Evolutionary conservation across 2,113 vertebrate genomes (phyloP).

Genomic region (Hippoglossus stenolepis): DNA sequence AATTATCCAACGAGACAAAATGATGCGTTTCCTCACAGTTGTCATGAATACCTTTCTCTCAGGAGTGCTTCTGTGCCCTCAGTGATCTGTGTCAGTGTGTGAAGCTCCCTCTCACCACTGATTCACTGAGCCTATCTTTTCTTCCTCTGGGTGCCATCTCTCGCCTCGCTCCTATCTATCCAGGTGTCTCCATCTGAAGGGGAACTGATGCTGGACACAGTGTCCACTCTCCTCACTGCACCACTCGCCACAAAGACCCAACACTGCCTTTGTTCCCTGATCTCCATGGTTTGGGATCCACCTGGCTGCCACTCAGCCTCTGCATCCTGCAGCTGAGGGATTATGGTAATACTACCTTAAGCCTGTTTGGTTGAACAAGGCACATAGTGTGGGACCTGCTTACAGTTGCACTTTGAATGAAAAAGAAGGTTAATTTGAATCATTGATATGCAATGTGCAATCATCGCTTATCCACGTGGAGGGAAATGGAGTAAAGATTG

Average conservation of each 20-base stretch:
- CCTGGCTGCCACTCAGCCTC: constrained; percentile 44
- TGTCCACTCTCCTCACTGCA: constrained; percentile 2
- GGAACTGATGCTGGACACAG: constrained; percentile 23
- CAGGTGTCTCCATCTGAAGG: constrained; percentile 35
- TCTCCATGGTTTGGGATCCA: constrained; percentile 42
- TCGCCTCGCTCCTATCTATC: constrained; percentile 9
- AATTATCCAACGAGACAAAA: neutral
- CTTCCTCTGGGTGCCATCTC: neutral
- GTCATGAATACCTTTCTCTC: constrained; percentile 34
- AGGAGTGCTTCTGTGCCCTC: constrained; percentile 21
- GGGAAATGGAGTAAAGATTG: neutral
- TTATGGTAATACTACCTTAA: constrained; percentile 56
- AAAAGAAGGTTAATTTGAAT: neutral
- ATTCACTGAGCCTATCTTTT: constrained; percentile 20
- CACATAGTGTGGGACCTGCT: constrained; percentile 21
- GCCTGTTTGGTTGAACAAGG: constrained; percentile 52
- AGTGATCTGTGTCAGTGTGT: constrained; percentile 9
- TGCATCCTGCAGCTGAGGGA: constrained; percentile 47
- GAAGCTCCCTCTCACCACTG: constrained; percentile 15
- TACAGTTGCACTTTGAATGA: constrained; percentile 3
- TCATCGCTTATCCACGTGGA: neutral
- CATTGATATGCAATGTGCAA: constrained; percentile 2
- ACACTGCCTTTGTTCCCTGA: constrained; percentile 23
- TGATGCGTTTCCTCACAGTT: constrained; percentile 1
- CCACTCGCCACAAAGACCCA: constrained; percentile 1